Evolutionary conservation across 1,140 invertebrate genomes (phyloP).

Genomic region (Galendromus occidentalis): DNA sequence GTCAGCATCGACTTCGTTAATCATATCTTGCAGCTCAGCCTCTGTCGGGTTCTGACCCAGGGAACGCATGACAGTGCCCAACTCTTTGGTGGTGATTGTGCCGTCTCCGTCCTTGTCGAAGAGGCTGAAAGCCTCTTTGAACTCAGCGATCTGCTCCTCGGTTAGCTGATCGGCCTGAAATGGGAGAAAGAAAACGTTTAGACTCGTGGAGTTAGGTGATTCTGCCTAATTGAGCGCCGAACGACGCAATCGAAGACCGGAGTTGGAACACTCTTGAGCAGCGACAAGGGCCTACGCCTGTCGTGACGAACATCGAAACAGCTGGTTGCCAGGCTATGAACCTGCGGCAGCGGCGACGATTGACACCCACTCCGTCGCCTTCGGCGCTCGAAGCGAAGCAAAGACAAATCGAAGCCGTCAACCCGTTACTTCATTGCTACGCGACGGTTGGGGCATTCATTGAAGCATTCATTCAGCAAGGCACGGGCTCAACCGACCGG

Average conservation of each 20-base stretch:
- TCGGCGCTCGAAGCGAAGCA: no score
- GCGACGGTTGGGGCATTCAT: no score
- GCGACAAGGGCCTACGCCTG: no score
- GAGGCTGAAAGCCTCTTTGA: conserved; percentile 97
- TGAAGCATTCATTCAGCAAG: no score
- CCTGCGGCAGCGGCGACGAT: no score
- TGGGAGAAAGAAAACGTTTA: neutral
- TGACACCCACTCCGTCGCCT: no score
- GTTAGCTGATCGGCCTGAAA: conserved; percentile 80
- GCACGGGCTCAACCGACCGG: no score
- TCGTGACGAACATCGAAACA: no score
- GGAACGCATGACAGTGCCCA: conserved; percentile 96
- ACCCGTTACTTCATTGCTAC: no score
- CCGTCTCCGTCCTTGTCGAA: conserved; percentile 99
- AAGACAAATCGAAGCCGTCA: no score
- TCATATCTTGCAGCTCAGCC: conserved; percentile 98
- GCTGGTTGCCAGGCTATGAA: no score
- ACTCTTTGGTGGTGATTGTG: conserved; percentile 97
- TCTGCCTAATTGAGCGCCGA: neutral
- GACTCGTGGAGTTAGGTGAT: neutral
- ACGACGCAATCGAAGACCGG: neutral
- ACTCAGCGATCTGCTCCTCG: conserved; percentile 94
- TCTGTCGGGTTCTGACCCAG: conserved; percentile 98
- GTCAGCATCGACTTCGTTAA: conserved; percentile 98
- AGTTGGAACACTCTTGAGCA: neutral